Conservation (phyloP, 1,140 invertebrate species). For the Ditylenchus dipsaci region DNA sequence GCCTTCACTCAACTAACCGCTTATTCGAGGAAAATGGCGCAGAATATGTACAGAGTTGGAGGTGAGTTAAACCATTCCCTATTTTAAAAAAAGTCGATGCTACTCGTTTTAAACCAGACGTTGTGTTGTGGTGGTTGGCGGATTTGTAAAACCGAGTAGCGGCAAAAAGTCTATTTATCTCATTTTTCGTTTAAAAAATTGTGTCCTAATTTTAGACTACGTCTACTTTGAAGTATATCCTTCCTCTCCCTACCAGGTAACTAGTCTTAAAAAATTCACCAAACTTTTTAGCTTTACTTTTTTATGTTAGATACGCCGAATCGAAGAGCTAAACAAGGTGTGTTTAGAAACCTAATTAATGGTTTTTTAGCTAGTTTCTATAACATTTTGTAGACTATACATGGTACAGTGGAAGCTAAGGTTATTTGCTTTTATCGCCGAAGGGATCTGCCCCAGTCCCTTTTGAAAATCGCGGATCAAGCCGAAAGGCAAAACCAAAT, state of each 20-base stretch:
- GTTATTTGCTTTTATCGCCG: constrained; percentile 98
- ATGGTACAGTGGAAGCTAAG: constrained; percentile 96
- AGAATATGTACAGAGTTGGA: constrained; percentile 49
- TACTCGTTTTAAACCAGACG: too few relatives aligned
- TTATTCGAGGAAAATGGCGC: constrained; percentile 24
- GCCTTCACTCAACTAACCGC: too few relatives aligned
- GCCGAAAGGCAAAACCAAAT: constrained; percentile 44
- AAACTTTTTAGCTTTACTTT: too few relatives aligned
- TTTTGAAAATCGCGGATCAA: constrained; percentile 83
- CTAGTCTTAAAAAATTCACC: too few relatives aligned
- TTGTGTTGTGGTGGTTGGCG: too few relatives aligned
- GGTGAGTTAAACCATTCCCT: constrained; percentile 18
- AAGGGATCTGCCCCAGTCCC: constrained; percentile 83
- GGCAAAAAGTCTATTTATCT: too few relatives aligned
- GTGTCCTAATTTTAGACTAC: constrained; percentile 75
- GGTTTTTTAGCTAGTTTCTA: background rate
- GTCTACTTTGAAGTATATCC: constrained; percentile 96
- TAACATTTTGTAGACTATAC: constrained; percentile 68
- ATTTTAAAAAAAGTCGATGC: too few relatives aligned
- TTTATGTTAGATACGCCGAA: constrained; percentile 73
- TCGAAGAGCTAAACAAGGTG: constrained; percentile 87
- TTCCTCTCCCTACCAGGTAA: constrained; percentile 79
- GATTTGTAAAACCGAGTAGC: too few relatives aligned
- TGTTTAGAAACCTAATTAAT: background rate
- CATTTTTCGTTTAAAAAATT: too few relatives aligned